Evolutionary conservation across 2,888 invertebrate species (phyloP).

Genomic region (Meandrusa payeni): DNA sequence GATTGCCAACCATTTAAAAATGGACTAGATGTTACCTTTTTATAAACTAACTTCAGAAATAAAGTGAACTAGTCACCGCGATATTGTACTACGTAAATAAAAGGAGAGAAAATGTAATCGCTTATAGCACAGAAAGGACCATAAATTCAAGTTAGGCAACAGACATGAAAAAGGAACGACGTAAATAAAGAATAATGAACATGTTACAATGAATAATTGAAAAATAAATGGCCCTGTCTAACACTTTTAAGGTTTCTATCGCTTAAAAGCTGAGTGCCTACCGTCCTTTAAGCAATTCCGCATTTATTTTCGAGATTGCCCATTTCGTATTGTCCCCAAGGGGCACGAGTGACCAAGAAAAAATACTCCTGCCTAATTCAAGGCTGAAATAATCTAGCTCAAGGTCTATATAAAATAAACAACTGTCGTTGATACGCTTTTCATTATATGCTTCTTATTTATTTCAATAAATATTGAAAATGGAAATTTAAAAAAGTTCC

Average conservation of each 20-base stretch:
- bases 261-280: slow-evolving; percentile 15
- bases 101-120: no score
- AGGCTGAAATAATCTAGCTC: slow-evolving; percentile 19
- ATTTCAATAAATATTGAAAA: no score
- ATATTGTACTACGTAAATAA: no score
- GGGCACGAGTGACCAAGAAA: slow-evolving; percentile 30
- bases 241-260: slow-evolving; percentile 14
- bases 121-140: no score
- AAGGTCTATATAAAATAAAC: slow-evolving; percentile 13
- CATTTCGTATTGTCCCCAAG: slow-evolving; percentile 30
- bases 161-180: slow-evolving; percentile 5
- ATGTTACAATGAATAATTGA: slow-evolving; percentile 18
- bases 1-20: no score
- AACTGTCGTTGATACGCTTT: no score
- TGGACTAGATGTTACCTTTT: no score
- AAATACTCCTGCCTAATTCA: slow-evolving; percentile 30
- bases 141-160: slow-evolving; percentile 13
- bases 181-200: slow-evolving; percentile 14
- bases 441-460: no score
- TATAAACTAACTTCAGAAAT: no score
- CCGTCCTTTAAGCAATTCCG: slow-evolving; percentile 25
- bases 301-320: slow-evolving; percentile 31
- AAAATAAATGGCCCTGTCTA: slow-evolving; percentile 17
- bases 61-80: no score
- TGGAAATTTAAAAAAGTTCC: no score